Evolutionary conservation across 2,888 invertebrate species (phyloP), one percentile per base, ranked within the genome.

Genomic region (Aporophyla nigra): DNA sequence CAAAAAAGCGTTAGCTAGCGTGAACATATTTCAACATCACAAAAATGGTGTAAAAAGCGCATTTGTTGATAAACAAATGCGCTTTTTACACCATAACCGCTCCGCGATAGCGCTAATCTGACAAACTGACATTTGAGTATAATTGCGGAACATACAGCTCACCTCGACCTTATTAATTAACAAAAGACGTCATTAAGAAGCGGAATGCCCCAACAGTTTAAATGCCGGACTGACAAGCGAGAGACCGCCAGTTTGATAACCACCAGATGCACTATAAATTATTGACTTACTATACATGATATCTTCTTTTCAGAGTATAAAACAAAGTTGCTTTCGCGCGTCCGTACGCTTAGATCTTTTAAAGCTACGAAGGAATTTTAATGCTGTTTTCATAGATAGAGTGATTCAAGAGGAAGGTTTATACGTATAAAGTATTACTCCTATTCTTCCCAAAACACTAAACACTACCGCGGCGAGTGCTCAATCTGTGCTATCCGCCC

Each of bases 111-210:
- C n/a, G n/a, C 0, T 69, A 63, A 82, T 82, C 77, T 76, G 9
- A 14, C 43, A 19, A 76, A 71, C 77, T 82, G 77, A 54, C 61
- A 69, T 85, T 73, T 61, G n/a, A 33, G 16, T 58, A 59, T 66
- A 69, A 76, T 74, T 62, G 74, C 85, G 83, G 83, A 85, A 83
- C 73, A 71, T 69, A 14, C 21, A 6, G 27, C 6, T 66, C 16
- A 63, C 85, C 77, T 82, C 82, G 85, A 74, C 82, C 77, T 83
- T 85, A 69, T 56, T 73, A 54, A 81, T 69, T 59, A 58, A 72
- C 65, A 73, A 58, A 76, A 65, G 40, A 53, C 51, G 58, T 62
- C 24, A 71, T 65, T 59, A 79, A 61, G 12, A 70, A 70, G 51
- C 33, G 14, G 53, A 40, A 24, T 69, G 33, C 6, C 33, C 46